Evolutionary conservation across 2,888 invertebrate species (phyloP).

Genomic region (Aquatica leii): DNA sequence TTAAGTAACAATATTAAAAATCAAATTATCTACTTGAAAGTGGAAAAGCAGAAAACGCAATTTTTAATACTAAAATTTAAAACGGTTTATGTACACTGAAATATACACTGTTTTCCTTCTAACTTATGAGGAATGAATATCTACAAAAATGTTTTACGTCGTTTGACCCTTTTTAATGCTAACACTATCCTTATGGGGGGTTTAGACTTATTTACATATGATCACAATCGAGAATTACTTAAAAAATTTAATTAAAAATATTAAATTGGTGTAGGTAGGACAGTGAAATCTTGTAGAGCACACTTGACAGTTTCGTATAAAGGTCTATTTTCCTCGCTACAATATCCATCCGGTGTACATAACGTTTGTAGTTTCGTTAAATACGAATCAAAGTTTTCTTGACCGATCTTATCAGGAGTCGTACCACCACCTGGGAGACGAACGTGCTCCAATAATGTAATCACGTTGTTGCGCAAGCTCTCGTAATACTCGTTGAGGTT

Average conservation of each 20-base stretch:
- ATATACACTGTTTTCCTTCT: constrained; percentile 38
- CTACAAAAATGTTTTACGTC: constrained; percentile 34
- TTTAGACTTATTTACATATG: constrained; percentile 56
- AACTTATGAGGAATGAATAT: constrained; percentile 37
- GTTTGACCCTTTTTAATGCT: constrained; percentile 22
- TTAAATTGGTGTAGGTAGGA: constrained; percentile 89
- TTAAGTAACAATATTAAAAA: constrained; percentile 35
- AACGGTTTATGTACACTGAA: constrained; percentile 40
- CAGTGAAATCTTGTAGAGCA: constrained; percentile 90
- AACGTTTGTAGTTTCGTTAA: constrained; percentile 90
- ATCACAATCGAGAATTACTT: constrained; percentile 61
- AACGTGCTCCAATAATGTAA: constrained; percentile 89
- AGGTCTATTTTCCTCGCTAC: constrained; percentile 82
- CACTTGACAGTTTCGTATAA: constrained; percentile 91
- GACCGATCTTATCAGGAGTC: constrained; percentile 75
- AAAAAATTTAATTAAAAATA: constrained; percentile 35
- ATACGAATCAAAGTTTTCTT: constrained; percentile 93
- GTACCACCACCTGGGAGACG: constrained; percentile 75
- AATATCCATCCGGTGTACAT: constrained; percentile 85
- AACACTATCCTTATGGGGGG: constrained; percentile 28
- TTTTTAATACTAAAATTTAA: constrained; percentile 32
- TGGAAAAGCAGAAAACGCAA: constrained; percentile 32
- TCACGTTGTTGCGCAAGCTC: constrained; percentile 90
- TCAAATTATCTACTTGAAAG: constrained; percentile 28
- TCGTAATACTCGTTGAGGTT: constrained; percentile 93